These are phyloP conservation scores for Caenorhabditis wallacei DNA, from an alignment of 2,888 invertebrate genomes.

Conservation along the genomic window DNA sequence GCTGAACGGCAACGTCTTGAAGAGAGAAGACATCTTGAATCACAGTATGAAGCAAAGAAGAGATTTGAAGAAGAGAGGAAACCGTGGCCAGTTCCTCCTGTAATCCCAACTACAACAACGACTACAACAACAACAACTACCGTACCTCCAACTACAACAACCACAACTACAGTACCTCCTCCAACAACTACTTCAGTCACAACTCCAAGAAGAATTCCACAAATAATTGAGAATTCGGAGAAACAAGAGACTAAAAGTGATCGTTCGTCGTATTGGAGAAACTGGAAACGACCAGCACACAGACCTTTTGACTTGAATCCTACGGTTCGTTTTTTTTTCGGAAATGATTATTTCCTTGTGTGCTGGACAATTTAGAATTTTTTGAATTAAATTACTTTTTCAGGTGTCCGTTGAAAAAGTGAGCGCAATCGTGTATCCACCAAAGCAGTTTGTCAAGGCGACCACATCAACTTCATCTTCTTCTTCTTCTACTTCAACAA, in stretches of 20 bases:
- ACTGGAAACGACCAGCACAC: slow-evolving; percentile 6
- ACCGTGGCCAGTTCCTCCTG: background rate
- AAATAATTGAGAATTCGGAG: background rate
- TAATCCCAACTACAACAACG: slow-evolving; percentile 2
- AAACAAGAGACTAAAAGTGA: background rate
- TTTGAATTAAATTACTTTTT: no score
- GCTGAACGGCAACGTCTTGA: slow-evolving; percentile 10
- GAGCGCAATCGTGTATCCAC: slow-evolving; percentile 58
- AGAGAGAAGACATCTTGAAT: slow-evolving; percentile 20
- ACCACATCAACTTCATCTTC: slow-evolving; percentile 3
- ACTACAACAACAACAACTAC: slow-evolving; percentile 26
- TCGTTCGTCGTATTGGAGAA: slow-evolving; percentile 6
- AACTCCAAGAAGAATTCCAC: background rate
- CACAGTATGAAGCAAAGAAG: slow-evolving; percentile 25
- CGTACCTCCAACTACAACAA: slow-evolving; percentile 6
- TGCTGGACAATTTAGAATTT: no score
- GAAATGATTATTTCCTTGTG: no score
- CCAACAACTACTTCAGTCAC: slow-evolving; percentile 18
- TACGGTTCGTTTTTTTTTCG: background rate
- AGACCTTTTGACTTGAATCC: slow-evolving; percentile 48
- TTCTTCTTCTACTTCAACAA: slow-evolving; percentile 27
- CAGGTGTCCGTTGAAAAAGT: slow-evolving; percentile 19
- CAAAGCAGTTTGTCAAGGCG: slow-evolving; percentile 38
- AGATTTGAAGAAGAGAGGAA: slow-evolving; percentile 33
- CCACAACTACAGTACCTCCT: background rate